A percentile compares a stretch with the other conserved stretches of the same genome.
Conservation (phyloP, 1,140 invertebrate genomes). For the Archivesica marissinica region DNA sequence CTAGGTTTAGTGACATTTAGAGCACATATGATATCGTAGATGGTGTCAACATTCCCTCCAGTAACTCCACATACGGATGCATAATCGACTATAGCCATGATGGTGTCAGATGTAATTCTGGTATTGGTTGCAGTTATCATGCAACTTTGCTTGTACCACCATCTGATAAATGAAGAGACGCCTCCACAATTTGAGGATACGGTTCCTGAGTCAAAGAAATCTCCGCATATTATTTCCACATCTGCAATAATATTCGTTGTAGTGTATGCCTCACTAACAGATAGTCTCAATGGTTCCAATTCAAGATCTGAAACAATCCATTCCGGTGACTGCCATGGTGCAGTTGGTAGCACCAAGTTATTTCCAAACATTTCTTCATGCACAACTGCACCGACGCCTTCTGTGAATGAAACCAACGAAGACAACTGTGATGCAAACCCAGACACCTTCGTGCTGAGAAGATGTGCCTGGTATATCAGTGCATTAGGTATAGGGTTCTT, state of each 20-base stretch:
- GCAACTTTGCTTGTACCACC: slow-evolving; percentile 60
- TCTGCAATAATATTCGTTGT: slow-evolving; percentile 1
- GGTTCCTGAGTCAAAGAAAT: slow-evolving; percentile 56
- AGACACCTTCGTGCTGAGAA: slow-evolving; percentile 63
- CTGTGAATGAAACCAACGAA: slow-evolving; percentile 65
- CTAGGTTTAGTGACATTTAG: slow-evolving; percentile 16
- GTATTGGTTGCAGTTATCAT: slow-evolving; percentile 40
- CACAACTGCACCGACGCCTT: slow-evolving; percentile 66
- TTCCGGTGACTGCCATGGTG: slow-evolving; percentile 68
- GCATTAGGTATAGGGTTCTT: slow-evolving; percentile 61
- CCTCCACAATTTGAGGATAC: slow-evolving; percentile 58
- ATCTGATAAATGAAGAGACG: slow-evolving; percentile 16
- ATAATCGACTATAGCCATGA: slow-evolving; percentile 65
- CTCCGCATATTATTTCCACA: slow-evolving; percentile 47
- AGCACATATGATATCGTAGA: slow-evolving; percentile 60
- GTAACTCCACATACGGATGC: slow-evolving; percentile 52
- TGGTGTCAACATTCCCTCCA: slow-evolving; percentile 20
- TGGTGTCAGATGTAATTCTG: slow-evolving; percentile 44
- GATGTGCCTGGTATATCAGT: slow-evolving; percentile 67
- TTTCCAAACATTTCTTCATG: slow-evolving; percentile 64
- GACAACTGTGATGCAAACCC: slow-evolving; percentile 62
- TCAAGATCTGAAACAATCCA: slow-evolving; percentile 68
- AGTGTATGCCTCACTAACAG: neutral
- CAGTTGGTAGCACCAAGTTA: slow-evolving; percentile 61
- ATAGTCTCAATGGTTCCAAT: slow-evolving; percentile 27